phyloP scores from a whole-genome alignment of 2,797 vertebrate species.

The Coilia nasus region DNA sequence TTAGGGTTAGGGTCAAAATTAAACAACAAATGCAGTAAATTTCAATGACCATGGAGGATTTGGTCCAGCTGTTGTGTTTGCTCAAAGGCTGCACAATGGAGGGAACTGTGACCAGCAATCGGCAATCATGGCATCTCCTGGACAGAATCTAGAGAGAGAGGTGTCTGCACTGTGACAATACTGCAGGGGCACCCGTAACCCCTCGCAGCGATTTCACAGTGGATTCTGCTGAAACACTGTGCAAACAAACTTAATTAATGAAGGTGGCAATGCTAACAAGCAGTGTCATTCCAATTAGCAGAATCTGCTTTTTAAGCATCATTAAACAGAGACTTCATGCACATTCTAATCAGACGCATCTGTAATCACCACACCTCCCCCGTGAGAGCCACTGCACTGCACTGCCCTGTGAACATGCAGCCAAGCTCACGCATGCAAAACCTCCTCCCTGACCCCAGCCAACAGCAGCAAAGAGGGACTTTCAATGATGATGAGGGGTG shows the following conservation, averaged over 20 bases:
- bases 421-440: neutral
- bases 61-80: neutral
- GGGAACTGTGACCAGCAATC: neutral
- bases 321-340: slow-evolving; percentile 23
- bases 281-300: slow-evolving; percentile 7
- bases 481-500: no score
- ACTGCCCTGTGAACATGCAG: neutral
- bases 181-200: neutral
- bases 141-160: neutral
- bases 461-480: no score
- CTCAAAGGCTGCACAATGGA: neutral
- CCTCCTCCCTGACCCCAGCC: no score
- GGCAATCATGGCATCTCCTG: neutral
- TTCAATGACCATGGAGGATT: neutral
- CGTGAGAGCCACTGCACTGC: neutral
- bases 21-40: neutral
- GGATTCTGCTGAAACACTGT: slow-evolving; percentile 19
- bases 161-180: neutral
- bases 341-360: neutral
- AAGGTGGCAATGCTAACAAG: slow-evolving; percentile 9
- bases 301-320: slow-evolving; percentile 18
- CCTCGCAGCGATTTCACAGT: neutral
- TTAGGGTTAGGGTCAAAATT: neutral
- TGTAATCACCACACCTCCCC: neutral
- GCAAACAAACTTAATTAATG: slow-evolving; percentile 23